Percentiles rank a stretch among this genome's conserved stretches.
phyloP scores from a whole-genome alignment of 2,113 vertebrate genomes.

The Stercorarius parasiticus region DNA sequence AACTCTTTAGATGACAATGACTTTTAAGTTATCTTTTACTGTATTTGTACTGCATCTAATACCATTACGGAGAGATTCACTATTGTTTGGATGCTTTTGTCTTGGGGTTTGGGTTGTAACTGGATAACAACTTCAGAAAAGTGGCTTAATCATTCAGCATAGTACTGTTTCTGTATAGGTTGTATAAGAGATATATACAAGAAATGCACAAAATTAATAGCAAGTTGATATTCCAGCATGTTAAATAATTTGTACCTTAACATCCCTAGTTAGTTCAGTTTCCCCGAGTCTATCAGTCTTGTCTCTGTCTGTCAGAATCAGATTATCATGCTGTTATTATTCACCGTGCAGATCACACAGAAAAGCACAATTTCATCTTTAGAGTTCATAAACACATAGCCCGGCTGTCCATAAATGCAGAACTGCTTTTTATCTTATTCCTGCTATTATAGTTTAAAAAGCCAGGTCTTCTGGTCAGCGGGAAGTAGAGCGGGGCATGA shows the following conservation, averaged over 20 bases:
- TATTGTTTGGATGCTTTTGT: neutral
- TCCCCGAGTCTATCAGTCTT: neutral
- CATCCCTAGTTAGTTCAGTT: neutral
- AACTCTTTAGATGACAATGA: neutral
- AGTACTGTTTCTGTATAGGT: neutral
- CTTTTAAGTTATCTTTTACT: neutral
- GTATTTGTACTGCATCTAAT: neutral
- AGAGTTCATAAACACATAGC: neutral
- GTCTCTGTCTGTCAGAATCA: neutral
- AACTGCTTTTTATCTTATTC: neutral
- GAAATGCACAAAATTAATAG: neutral
- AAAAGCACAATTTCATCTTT: neutral
- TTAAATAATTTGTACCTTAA: neutral
- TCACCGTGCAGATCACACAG: neutral
- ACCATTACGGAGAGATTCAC: neutral
- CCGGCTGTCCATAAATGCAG: neutral
- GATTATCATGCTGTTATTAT: neutral
- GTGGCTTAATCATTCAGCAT: neutral
- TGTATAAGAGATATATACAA: neutral
- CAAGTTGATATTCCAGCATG: neutral
- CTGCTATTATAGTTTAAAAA: neutral
- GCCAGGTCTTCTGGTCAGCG: neutral
- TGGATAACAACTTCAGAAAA: neutral
- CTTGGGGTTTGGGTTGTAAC: neutral
- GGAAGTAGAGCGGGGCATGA: neutral